These are phyloP conservation scores for Cheilinus undulatus DNA, from an alignment of 2,113 vertebrate genomes.

Conservation along the genomic window DNA sequence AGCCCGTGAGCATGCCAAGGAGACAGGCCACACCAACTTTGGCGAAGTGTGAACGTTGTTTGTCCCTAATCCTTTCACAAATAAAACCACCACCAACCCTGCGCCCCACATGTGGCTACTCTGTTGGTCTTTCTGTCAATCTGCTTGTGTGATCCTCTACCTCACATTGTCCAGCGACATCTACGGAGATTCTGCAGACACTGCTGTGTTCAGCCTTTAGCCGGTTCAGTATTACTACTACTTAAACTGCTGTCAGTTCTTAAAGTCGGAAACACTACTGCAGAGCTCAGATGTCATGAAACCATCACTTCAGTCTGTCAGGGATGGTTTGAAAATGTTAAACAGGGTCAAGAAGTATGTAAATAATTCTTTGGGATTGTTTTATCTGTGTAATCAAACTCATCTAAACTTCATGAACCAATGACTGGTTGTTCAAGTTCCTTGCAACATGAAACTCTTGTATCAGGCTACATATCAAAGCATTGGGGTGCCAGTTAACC, in stretches of 20 bases:
- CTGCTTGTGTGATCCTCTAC: slow-evolving; percentile 87
- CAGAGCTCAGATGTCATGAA: slow-evolving; percentile 40
- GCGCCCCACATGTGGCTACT: slow-evolving; percentile 50
- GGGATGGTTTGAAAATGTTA: slow-evolving; percentile 23
- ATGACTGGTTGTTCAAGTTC: too few species aligned
- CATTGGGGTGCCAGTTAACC: too few species aligned
- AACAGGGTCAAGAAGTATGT: slow-evolving; percentile 37
- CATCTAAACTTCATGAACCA: too few species aligned
- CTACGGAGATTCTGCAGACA: slow-evolving; percentile 53
- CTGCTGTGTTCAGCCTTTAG: slow-evolving; percentile 51
- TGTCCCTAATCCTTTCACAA: slow-evolving; percentile 28
- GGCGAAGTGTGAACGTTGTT: slow-evolving; percentile 90
- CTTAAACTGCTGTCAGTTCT: slow-evolving; percentile 53
- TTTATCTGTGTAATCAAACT: too few species aligned
- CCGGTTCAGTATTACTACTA: slow-evolving; percentile 59
- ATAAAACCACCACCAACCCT: slow-evolving; percentile 49
- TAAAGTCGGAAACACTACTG: slow-evolving; percentile 48
- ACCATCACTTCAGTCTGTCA: slow-evolving; percentile 27
- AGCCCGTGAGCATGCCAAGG: slow-evolving; percentile 95
- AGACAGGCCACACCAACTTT: slow-evolving; percentile 96
- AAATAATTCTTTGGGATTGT: slow-evolving; percentile 48
- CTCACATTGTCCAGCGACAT: slow-evolving; percentile 83
- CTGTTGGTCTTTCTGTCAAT: slow-evolving; percentile 54
- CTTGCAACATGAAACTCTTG: too few species aligned
- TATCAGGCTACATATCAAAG: too few species aligned